These are phyloP conservation scores for Myripristis jacobus DNA, from an alignment of 2,797 vertebrate species.

Conservation along the genomic window DNA sequence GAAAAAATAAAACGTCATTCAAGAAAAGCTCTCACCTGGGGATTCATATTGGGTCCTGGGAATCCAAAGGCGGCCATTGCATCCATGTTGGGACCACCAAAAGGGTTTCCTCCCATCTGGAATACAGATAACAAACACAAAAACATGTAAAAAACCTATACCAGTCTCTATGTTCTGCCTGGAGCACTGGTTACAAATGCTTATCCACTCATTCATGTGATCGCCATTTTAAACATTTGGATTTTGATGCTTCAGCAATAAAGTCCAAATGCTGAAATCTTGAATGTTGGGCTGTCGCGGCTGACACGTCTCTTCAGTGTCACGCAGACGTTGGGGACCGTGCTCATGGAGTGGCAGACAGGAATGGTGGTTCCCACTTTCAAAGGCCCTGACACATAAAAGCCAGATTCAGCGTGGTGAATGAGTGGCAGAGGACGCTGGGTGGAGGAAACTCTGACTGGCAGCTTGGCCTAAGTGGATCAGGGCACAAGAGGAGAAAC, in stretches of 20 bases:
- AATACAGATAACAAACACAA: not conserved
- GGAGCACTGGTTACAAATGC: not conserved
- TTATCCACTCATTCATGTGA: not conserved
- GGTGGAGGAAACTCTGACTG: too few relatives aligned
- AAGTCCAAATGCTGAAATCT: not conserved
- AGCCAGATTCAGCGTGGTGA: too few relatives aligned
- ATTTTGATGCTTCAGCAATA: not conserved
- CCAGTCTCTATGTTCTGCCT: not conserved
- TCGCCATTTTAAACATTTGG: not conserved
- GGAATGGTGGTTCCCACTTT: too few relatives aligned
- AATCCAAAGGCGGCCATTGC: conserved; percentile 95
- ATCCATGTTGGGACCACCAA: conserved; percentile 91
- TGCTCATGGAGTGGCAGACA: too few relatives aligned
- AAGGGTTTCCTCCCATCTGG: conserved; percentile 93
- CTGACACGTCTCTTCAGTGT: too few relatives aligned
- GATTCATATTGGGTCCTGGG: conserved; percentile 91
- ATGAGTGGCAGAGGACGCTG: too few relatives aligned
- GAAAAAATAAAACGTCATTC: not conserved
- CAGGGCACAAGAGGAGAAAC: too few relatives aligned
- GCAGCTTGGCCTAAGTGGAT: too few relatives aligned
- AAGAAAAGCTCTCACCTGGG: conserved; percentile 84
- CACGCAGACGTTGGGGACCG: too few relatives aligned
- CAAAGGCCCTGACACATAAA: too few relatives aligned
- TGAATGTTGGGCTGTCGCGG: too few relatives aligned
- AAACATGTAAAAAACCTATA: not conserved